Evolutionary conservation across 2,888 invertebrate genomes (phyloP).

Genomic region (Azorinus chamasolen): DNA sequence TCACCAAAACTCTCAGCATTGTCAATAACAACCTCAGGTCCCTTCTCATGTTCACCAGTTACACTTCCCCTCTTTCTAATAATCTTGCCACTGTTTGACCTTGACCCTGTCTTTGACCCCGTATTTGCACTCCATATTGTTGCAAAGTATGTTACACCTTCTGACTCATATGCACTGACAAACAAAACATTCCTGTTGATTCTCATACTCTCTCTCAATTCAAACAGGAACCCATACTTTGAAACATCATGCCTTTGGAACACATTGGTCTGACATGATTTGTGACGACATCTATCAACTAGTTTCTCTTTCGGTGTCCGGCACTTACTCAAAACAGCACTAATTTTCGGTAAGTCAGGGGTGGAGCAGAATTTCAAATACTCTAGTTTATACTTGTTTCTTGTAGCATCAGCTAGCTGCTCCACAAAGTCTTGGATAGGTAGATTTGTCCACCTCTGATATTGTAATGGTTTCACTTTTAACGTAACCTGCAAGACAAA

Average conservation of each 20-base stretch:
- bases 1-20: no score
- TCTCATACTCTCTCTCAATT: constrained; percentile 74
- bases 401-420: no score
- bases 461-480: background rate
- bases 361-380: constrained; percentile 79
- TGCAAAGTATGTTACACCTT: constrained; percentile 77
- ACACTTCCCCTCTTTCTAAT: no score
- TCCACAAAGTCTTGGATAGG: constrained; percentile 72
- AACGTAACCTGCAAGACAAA: no score
- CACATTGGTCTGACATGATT: constrained; percentile 24
- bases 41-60: no score
- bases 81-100: no score
- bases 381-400: constrained; percentile 30
- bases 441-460: constrained; percentile 63
- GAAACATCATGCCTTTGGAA: constrained; percentile 80
- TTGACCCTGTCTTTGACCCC: no score
- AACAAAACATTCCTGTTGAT: constrained; percentile 72
- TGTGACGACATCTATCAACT: background rate
- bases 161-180: constrained; percentile 77
- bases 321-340: constrained; percentile 75
- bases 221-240: constrained; percentile 80
- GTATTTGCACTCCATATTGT: constrained; percentile 73
- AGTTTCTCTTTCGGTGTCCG: constrained; percentile 10
- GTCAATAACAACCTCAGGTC: no score
- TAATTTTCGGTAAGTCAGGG: constrained; percentile 70